These are phyloP conservation scores for Drosophila crucigera DNA, from an alignment of 2,888 invertebrate genomes.

Conservation along the genomic window DNA sequence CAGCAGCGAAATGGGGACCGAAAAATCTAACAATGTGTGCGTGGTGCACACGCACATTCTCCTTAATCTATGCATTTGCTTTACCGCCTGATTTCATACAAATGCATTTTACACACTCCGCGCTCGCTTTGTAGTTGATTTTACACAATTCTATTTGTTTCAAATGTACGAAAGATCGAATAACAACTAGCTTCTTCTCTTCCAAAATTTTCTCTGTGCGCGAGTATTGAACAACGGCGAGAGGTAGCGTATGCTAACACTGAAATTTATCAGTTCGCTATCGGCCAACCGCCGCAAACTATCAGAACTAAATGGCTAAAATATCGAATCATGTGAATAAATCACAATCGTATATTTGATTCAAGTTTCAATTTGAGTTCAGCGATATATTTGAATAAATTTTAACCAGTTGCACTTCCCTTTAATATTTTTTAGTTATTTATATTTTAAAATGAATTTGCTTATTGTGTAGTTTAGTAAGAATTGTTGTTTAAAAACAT, in stretches of 20 bases:
- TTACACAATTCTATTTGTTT: conserved; percentile 55
- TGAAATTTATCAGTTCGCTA: neutral
- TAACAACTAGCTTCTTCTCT: conserved; percentile 63
- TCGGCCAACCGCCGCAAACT: conserved; percentile 24
- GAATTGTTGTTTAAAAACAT: conserved; percentile 21
- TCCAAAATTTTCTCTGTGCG: conserved; percentile 62
- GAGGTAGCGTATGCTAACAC: conserved; percentile 19
- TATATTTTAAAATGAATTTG: neutral
- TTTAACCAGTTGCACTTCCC: neutral
- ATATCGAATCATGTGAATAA: conserved; percentile 24
- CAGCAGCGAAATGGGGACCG: conserved; percentile 69
- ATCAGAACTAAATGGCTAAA: neutral
- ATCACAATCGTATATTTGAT: neutral
- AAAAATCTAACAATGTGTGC: conserved; percentile 64
- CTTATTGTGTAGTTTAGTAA: neutral
- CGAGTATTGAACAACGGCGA: conserved; percentile 36
- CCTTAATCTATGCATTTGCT: conserved; percentile 46
- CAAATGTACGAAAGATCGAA: conserved; percentile 54
- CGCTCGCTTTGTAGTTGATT: conserved; percentile 38
- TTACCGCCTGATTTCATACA: conserved; percentile 50
- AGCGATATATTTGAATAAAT: neutral
- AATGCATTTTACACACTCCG: conserved; percentile 58
- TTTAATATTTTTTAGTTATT: neutral
- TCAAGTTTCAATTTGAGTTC: neutral
- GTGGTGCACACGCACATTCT: conserved; percentile 55